Evolutionary conservation across 2,888 invertebrate genomes (phyloP), one percentile per base, ranked within the genome.

Genomic region (Serripes groenlandicus): DNA sequence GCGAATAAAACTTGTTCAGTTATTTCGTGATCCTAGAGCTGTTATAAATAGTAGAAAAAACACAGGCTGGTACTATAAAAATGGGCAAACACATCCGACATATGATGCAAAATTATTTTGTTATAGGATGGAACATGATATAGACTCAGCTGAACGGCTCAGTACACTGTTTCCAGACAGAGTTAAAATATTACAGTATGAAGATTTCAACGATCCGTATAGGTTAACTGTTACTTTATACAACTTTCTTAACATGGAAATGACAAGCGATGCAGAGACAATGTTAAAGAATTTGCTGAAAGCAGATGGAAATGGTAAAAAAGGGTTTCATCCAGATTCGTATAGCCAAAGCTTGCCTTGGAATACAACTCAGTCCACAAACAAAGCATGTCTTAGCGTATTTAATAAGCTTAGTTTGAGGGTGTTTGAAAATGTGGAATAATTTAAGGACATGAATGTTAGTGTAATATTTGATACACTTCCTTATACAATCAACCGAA

Each of bases 161-260:
- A 58, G 28, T 23, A 3, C 26, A 7, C 4, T n/a, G 3, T 79
- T 28, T 54, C 79, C 74, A 30, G 35, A 54, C 21, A 56, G 79
- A 18, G 56, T 79, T 18, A 70, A 49, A 30, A 62, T 70, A 9
- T 21, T 79, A 0, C 79, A 79, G 28, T 79, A 79, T 21, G 79
- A 79, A 62, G 75, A 75, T 37, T 79, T 79, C 56, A 37, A 74
- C 18, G 71, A 79, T 34, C 69, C 75, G 28, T 26, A 37, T 4
- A 34, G 54, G 37, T 75, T 70, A 75, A 35, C 73, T 35, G 21
- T n/a, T 0, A 54, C 15, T 15, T 60, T 79, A 49, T 64, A 69
- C 23, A 35, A 62, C 18, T 79, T 79, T 37, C 26, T 79, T 26
- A 74, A 54, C 11, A 79, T 75, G 62, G 18, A 52, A 0, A 70